Evolutionary conservation across 2,888 invertebrate genomes (phyloP), one percentile per base, ranked within the genome.

Genomic region (Hipparchia sbordonii): DNA sequence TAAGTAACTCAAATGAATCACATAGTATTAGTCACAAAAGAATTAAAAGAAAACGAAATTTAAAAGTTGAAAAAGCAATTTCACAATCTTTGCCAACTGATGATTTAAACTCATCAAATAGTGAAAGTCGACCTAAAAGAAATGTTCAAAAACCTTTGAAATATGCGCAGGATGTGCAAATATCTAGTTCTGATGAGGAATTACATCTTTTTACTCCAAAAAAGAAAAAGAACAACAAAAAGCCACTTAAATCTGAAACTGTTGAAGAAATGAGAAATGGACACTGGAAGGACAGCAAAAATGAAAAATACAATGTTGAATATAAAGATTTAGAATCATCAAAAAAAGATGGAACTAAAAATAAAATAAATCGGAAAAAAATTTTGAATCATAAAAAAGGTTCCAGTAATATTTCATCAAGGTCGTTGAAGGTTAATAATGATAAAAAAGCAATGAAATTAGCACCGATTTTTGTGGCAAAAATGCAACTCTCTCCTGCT

Each of bases 391-490:
- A 7, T 52, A 63, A 48, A 57, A 72, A 72, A 65, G 6, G 1
- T 12, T 6, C 54, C 10, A 67, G 7, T 1, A 59, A 62, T 52
- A 67, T n/a, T 51, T 67, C 13, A 3, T 59, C 48, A 46, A 74
- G 71, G 51, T 6, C 52, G 39, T 61, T 45, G 48, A 69, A 12
- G 74, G 51, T 69, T 10, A 59, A 9, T 9, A 46, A 51, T 52
- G 54, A 78, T 33, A 82, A 81, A 66, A 81, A 82, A 57, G 46
- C 77, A 63, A 59, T 79, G 0, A 96, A 96, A 87, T 82, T 96
- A 60, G 97, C 97, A 1, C 97, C 97, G n/a, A 91, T 97, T 63
- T 97, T 97, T 87, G 82, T 94, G 59, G 85, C 93, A 10, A 96
- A 95, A 86, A 94, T 93, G 7, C 95, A 94, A 82, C 82, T 94